Evolutionary conservation across 92 coral and sea anemone species (phyloP), one percentile per base, ranked within the genome.

Genomic region (Palythoa grandiflora): DNA sequence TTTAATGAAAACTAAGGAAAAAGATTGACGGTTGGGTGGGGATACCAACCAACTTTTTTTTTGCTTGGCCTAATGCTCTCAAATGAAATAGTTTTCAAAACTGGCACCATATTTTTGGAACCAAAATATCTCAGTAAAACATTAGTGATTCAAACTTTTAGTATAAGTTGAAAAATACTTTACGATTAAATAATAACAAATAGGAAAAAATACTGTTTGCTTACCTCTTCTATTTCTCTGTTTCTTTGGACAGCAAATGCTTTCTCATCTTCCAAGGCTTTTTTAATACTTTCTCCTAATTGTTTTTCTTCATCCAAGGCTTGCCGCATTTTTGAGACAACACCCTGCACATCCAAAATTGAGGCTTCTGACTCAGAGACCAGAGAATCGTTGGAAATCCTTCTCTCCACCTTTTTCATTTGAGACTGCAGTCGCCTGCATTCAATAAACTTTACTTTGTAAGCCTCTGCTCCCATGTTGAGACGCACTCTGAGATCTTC

Each of bases 381-480:
- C 19, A 89, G 57, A 14, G 89, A 83, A 21, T 88, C 92, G 52
- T 84, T 77, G 35, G 92, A 84, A 47, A 91, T 35, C 21, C 71
- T 66, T 84, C 89, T 90, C 81, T 86, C 93, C 17, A 88, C 77
- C 85, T 95, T 97, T 86, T 91, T 87, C 75, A 95, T 83, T 78
- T 95, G 96, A 39, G 86, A 87, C 75, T 97, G 89, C 54, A 93
- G 87, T 28, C 91, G 89, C 38, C 93, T 97, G 84, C 99, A 97
- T 71, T 97, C 99, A 53, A 95, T 87, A 73, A 97, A 97, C 91
- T 97, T 97, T 38, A 91, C 86, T 86, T 97, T 97, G 92, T 91
- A 97, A 51, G 98, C 99, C 71, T 97, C 99, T 0, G 98, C 99
- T 51, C 99, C 99, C 99, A 97, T 97, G 84, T 93, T 95, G 38